These are phyloP conservation scores for Adelognathus sp. DNA, from an alignment of 2,888 invertebrate genomes.

Conservation along the genomic window DNA sequence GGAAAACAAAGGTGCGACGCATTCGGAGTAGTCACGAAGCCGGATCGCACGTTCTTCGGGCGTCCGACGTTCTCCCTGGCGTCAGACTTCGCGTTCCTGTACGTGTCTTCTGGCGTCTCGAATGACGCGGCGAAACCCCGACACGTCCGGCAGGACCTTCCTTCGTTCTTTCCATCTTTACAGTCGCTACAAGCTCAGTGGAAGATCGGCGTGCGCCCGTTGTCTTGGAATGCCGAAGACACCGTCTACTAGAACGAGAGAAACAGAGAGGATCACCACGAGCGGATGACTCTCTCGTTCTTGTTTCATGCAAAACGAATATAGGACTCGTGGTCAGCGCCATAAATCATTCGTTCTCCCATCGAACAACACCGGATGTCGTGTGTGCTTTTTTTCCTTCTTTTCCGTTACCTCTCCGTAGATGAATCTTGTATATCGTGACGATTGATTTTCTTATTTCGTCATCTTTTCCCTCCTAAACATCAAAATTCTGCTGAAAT, in stretches of 20 bases:
- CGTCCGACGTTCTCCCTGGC: conserved; percentile 14
- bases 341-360: conserved; percentile 64
- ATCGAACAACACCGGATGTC: conserved; percentile 11
- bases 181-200: conserved; percentile 8
- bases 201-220: conserved; percentile 51
- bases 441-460: background rate
- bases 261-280: conserved; percentile 55
- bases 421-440: background rate
- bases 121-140: conserved; percentile 72
- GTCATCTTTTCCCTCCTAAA: background rate
- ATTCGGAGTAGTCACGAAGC: conserved; percentile 41
- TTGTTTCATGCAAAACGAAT: conserved; percentile 63
- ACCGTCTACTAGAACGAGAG: background rate
- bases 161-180: conserved; percentile 33
- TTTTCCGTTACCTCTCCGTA: background rate
- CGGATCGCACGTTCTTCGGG: conserved; percentile 46
- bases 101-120: conserved; percentile 67
- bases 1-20: conserved; percentile 45
- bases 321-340: conserved; percentile 40
- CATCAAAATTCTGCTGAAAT: background rate
- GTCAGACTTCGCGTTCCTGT: conserved; percentile 63
- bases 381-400: background rate
- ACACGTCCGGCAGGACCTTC: conserved; percentile 60
- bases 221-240: conserved; percentile 45
- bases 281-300: conserved; percentile 55